Evolutionary conservation across 2,888 invertebrate genomes (phyloP), one percentile per base, ranked within the genome.

Genomic region (Tachina grossa): DNA sequence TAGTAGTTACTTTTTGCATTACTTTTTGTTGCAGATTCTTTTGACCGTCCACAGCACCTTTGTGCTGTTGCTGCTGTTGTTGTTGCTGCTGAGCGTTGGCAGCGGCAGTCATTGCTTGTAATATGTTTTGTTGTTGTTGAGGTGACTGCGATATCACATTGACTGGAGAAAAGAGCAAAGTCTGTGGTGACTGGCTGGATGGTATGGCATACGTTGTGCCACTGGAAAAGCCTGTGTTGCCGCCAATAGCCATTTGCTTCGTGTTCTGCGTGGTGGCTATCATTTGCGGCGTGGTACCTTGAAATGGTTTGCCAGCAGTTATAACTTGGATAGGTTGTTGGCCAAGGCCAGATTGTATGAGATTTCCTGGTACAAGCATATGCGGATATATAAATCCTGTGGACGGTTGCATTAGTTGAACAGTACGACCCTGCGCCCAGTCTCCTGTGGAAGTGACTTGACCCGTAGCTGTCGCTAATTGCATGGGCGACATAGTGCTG

Each of bases 201-300:
- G 96, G 94, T 88, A 96, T 97, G 51, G 96, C 95, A 91, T 97
- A 97, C 1, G 97, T 96, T 3, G 97, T 96, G 5, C 92, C 92
- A 69, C 92, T 90, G 6, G 92, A 88, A 69, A 93, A 92, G 0
- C 92, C 91, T 43, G 90, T 79, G 84, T 91, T 91, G 0, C 91
- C 91, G 0, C 92, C 90, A 31, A 96, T 92, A 1, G 85, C 45
- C 86, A 96, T 95, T 90, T 95, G 95, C 90, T 96, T 96, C 55
- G 91, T 88, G 81, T 95, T 95, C 91, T 96, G 95, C 0, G 92
- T 90, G 3, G 92, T 92, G 0, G 97, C 95, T 55, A 97, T 93
- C 97, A 97, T 97, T 90, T 97, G 97, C 0, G 96, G 96, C 88
- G 96, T 96, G 88, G 95, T 96, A 63, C 96, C 95, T 92, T 97